A percentile compares a stretch with the other conserved stretches of the same genome.
These are phyloP conservation scores for Pomacea canaliculata DNA, from an alignment of 2,888 invertebrate genomes.

Conservation along the genomic window DNA sequence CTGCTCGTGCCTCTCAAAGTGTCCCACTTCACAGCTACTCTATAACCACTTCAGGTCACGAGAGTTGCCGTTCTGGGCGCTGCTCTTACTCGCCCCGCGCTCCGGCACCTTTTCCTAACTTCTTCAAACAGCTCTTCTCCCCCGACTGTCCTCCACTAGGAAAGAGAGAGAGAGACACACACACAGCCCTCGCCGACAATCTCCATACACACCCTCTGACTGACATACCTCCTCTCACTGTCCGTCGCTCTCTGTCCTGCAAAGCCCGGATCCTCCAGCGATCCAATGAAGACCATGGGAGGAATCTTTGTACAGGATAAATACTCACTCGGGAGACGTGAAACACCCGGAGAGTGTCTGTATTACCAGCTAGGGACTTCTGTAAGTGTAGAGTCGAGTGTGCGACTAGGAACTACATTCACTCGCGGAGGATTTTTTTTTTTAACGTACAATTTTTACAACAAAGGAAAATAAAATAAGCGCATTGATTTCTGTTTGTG, in stretches of 20 bases:
- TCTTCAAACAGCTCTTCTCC: constrained; percentile 11
- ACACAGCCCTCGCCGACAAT: constrained; percentile 6
- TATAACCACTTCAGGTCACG: constrained; percentile 7
- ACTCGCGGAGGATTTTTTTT: no score
- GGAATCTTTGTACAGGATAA: constrained; percentile 17
- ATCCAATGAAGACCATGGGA: constrained; percentile 11
- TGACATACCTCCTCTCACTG: constrained; percentile 2
- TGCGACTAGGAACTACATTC: not conserved
- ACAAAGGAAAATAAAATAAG: no score
- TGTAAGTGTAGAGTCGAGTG: constrained; percentile 17
- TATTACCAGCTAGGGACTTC: constrained; percentile 2
- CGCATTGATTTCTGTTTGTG: no score
- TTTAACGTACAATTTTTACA: no score
- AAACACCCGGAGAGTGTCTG: constrained; percentile 7
- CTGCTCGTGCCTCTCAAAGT: not conserved
- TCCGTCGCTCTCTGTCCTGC: not conserved
- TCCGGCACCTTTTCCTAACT: not conserved
- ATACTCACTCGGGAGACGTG: constrained; percentile 2
- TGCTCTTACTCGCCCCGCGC: not conserved
- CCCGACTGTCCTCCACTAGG: constrained; percentile 11
- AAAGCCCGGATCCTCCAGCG: not conserved
- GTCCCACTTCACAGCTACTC: constrained; percentile 8
- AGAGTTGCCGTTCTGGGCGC: not conserved
- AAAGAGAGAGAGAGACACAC: not conserved
- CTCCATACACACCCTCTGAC: constrained; percentile 5